A percentile compares a stretch with the other conserved stretches of the same genome.
phyloP scores from a whole-genome alignment of 2,888 invertebrate genomes.

The Folsomia manolachei region DNA sequence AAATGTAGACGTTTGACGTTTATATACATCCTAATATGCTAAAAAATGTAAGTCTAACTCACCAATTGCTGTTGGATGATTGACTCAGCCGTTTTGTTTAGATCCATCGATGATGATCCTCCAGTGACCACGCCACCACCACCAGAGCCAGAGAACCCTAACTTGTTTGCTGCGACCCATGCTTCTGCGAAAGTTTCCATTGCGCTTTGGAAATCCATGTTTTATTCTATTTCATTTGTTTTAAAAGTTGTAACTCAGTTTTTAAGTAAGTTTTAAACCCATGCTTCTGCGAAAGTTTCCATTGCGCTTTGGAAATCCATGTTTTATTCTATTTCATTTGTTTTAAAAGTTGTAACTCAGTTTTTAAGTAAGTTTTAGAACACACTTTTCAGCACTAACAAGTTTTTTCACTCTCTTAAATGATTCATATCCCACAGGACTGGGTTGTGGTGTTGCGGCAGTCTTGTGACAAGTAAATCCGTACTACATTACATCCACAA shows the following conservation, averaged over 20 bases:
- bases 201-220: slow-evolving; percentile 96
- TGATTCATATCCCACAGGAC: no score
- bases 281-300: slow-evolving; percentile 97
- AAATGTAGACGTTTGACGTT: no score
- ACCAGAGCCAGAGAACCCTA: slow-evolving; percentile 24
- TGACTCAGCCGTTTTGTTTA: slow-evolving; percentile 30
- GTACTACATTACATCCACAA: no score
- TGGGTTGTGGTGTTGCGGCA: no score
- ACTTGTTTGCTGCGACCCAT: slow-evolving; percentile 70
- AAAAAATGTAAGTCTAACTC: slow-evolving; percentile 23
- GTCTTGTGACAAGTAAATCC: no score
- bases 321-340: slow-evolving; percentile 5
- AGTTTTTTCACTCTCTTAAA: no score
- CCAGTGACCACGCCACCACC: slow-evolving; percentile 4
- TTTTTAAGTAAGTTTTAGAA: no score
- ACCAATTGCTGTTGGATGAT: slow-evolving; percentile 42
- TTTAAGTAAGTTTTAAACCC: no score
- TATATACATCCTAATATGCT: no score
- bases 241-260: no score
- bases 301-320: slow-evolving; percentile 99
- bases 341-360: no score
- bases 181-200: slow-evolving; percentile 98
- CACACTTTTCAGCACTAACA: no score
- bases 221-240: slow-evolving; percentile 6
- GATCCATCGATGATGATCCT: slow-evolving; percentile 21